Base-by-base conservation (phyloP, 2,113 vertebrate genomes). In the Crocuta crocuta region DNA sequence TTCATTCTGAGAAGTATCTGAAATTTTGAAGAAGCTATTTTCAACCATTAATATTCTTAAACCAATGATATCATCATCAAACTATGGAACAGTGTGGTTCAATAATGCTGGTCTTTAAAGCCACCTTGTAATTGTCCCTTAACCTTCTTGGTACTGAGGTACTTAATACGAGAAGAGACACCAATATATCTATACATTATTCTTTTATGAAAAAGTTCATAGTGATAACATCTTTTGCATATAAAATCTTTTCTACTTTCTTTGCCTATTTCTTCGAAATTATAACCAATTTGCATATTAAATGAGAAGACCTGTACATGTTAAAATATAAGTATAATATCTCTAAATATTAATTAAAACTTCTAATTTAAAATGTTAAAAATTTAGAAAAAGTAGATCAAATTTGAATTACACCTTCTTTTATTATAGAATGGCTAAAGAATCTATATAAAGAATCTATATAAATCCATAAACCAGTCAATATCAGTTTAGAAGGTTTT, bases 241-340 rank as follows among this genome's bases (percentile, higher is more conserved):
- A 81, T 80, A 79, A 17, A 80, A 43, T 83, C 66, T 63, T 89
- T 68, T 88, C 80, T 95, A 89, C 63, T 84, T 94, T 91, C 48
- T 89, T 58, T 97, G 48, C 39, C 45, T 55, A 33, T 81, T 95
- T 97, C 74, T 45, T 96, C 73, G 84, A 86, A 96, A 95, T 92
- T 35, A 89, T 78, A 95, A 83, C 61, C 61, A 82, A 65, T 70
- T 23, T 71, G 26, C 66, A 94, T 31, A 92, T 81, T 74, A 81
- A 90, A 86, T 82, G 15, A 92, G 55, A 92, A 87, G 65, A 79
- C 4, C 10, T 89, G 16, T n/a, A 82, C 21, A 79, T 21, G 31
- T n/a, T 85, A 76, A 94, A 93, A 93, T 78, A 92, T n/a, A 82
- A 66, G 35, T 83, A 89, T 82, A 35, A 70, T 68, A 66, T 45